phyloP scores from a whole-genome alignment of 2,888 invertebrate genomes.

The Latheticus oryzae region DNA sequence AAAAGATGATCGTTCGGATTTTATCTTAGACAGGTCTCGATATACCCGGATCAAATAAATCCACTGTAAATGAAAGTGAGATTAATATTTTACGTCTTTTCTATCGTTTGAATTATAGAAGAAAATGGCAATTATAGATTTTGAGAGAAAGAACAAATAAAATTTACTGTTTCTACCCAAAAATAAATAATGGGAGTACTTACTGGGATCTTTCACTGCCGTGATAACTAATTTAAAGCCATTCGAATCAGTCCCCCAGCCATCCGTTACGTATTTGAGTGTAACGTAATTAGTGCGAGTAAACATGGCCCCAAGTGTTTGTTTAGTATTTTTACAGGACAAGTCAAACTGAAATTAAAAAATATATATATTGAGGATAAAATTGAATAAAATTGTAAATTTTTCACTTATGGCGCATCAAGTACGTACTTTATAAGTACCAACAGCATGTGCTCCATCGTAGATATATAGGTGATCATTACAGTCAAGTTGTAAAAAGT shows the following conservation, averaged over 20 bases:
- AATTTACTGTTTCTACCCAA: too few relatives aligned
- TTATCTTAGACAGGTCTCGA: too few relatives aligned
- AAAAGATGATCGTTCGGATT: background rate
- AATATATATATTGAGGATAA: too few relatives aligned
- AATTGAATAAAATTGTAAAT: too few relatives aligned
- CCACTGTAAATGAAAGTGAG: too few relatives aligned
- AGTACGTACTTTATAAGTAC: constrained; percentile 82
- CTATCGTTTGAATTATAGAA: too few relatives aligned
- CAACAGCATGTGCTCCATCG: constrained; percentile 91
- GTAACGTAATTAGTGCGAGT: constrained; percentile 95
- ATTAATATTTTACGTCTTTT: too few relatives aligned
- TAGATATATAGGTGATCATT: constrained; percentile 94
- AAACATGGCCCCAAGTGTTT: constrained; percentile 88
- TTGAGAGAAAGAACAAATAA: too few relatives aligned
- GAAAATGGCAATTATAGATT: too few relatives aligned
- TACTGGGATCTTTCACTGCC: constrained; percentile 93
- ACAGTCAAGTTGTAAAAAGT: constrained; percentile 91
- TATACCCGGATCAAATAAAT: too few relatives aligned
- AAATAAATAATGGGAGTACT: too few relatives aligned
- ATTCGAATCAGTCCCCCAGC: constrained; percentile 91
- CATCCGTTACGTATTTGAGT: constrained; percentile 92
- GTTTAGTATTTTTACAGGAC: constrained; percentile 91
- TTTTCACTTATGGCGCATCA: background rate
- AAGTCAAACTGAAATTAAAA: constrained; percentile 82
- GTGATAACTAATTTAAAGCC: constrained; percentile 95